These are phyloP conservation scores for Melanostigma gelatinosum DNA, from an alignment of 2,113 vertebrate genomes.

Conservation along the genomic window DNA sequence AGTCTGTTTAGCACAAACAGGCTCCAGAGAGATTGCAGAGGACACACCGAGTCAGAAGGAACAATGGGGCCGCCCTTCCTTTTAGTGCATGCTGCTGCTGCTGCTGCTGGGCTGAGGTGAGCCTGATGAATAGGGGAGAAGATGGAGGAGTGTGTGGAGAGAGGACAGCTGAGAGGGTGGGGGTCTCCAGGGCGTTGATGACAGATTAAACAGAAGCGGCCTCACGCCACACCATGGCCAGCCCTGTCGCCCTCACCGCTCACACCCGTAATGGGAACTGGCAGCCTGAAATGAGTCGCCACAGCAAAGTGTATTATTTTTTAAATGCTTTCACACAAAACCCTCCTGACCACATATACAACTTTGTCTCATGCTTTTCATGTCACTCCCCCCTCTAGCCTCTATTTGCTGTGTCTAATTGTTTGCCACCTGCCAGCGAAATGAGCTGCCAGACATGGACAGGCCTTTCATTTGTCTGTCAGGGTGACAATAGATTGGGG, in stretches of 20 bases:
- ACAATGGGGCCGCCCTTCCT: slow-evolving; percentile 64
- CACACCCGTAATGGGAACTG: slow-evolving; percentile 94
- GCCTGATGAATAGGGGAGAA: slow-evolving; percentile 88
- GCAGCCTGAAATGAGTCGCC: slow-evolving; percentile 98
- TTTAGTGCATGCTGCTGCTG: slow-evolving; percentile 87
- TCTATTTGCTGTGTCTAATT: slow-evolving; percentile 99
- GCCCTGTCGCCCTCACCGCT: slow-evolving; percentile 93
- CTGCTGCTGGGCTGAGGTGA: slow-evolving; percentile 85
- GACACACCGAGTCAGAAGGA: slow-evolving; percentile 43
- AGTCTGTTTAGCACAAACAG: slow-evolving; percentile 28
- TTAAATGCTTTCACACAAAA: slow-evolving; percentile 99
- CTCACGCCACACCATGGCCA: slow-evolving; percentile 84
- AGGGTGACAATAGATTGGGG: slow-evolving; percentile 90
- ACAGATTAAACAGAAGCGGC: slow-evolving; percentile 99
- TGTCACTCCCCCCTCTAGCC: slow-evolving; percentile 86
- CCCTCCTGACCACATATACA: slow-evolving; percentile 91
- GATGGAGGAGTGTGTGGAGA: slow-evolving; percentile 61
- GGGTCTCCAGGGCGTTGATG: slow-evolving; percentile 94
- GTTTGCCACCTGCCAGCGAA: slow-evolving; percentile 99
- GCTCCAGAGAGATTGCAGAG: slow-evolving; percentile 28
- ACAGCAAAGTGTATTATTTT: slow-evolving; percentile 98
- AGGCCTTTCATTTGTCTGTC: slow-evolving; percentile 94
- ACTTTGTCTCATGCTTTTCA: slow-evolving; percentile 96
- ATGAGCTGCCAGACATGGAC: slow-evolving; percentile 95
- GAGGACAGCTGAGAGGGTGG: slow-evolving; percentile 69